These are phyloP conservation scores for Gymnarchus niloticus DNA, from an alignment of 2,113 vertebrate genomes.

Conservation along the genomic window DNA sequence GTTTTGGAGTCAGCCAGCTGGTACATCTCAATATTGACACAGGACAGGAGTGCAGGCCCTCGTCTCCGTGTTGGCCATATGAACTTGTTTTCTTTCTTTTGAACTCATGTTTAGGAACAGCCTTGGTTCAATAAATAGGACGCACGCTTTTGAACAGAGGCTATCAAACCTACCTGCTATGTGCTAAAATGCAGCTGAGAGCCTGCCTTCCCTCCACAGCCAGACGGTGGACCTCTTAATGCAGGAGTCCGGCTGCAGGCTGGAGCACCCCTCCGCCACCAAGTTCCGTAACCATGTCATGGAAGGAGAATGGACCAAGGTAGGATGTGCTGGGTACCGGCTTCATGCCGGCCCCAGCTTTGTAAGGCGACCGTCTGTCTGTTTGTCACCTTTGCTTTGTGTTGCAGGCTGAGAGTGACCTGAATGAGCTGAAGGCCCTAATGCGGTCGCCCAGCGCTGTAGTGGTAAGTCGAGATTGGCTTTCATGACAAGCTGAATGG, in stretches of 20 bases:
- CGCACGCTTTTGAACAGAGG: background rate
- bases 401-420: conserved; percentile 89
- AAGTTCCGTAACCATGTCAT: conserved; percentile 97
- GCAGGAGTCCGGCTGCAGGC: conserved; percentile 96
- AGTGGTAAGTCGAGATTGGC: conserved; percentile 76
- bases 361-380: background rate
- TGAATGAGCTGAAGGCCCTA: conserved; percentile 95
- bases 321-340: conserved; percentile 46
- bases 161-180: background rate
- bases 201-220: conserved; percentile 53
- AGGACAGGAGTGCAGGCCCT: too few species aligned
- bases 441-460: conserved; percentile 95
- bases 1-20: background rate
- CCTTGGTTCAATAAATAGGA: background rate
- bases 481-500: background rate
- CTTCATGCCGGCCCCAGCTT: background rate
- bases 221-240: conserved; percentile 97
- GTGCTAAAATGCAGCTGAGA: background rate
- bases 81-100: background rate
- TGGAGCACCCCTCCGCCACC: conserved; percentile 94
- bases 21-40: too few species aligned
- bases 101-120: background rate
- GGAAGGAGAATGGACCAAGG: conserved; percentile 99
- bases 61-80: background rate
- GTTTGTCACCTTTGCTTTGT: conserved; percentile 43